Base-by-base conservation (phyloP, 2,113 vertebrate species). In the Oreochromis niloticus region DNA sequence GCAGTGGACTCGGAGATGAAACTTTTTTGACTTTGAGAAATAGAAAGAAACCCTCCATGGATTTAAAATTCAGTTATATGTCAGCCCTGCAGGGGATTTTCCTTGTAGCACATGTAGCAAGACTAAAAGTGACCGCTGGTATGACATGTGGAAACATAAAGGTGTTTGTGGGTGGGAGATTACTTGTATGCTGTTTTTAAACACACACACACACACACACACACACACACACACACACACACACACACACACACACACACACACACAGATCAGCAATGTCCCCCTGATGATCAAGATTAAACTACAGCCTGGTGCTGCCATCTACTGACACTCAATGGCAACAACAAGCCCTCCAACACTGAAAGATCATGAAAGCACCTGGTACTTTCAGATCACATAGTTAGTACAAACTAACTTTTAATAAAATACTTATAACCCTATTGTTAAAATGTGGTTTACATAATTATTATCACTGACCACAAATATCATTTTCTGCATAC, bases 301-400 rank as follows among this genome's bases (percentile, higher is more conserved):
- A 61, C 30, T 0, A 0, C 30, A 61, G 0, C 8, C 30, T 32
- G 5, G 14, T 61, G 57, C 57, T 61, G 57, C 30, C 57, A 17
- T 61, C 57, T 61, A 61, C 1, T 61, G 57, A 61, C 57, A 61
- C 0, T 61, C 3, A 61, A 34, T 61, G 57, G 5, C 3, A 61
- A 32, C 27, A 32, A 61, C 57, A 32, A 32, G 27, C 14, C 0
- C 27, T 32, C 57, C 2, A 61, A 61, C 57, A 17, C 27, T 32
- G 5, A 61, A 61, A 61, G 27, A 32, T 17, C 56, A 17, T 59
- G 27, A 61, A 61, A 32, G 57, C 14, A 17, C 6, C 27, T 61
- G 14, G 8, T 2, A 61, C 57, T 6, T 17, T 61, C 0, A 61
- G 57, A 32, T 32, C 57, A 57, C 0, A 16, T 30, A 30, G 2